Conservation (phyloP, 2,888 invertebrate genomes). For the Cynaeus angustus region DNA sequence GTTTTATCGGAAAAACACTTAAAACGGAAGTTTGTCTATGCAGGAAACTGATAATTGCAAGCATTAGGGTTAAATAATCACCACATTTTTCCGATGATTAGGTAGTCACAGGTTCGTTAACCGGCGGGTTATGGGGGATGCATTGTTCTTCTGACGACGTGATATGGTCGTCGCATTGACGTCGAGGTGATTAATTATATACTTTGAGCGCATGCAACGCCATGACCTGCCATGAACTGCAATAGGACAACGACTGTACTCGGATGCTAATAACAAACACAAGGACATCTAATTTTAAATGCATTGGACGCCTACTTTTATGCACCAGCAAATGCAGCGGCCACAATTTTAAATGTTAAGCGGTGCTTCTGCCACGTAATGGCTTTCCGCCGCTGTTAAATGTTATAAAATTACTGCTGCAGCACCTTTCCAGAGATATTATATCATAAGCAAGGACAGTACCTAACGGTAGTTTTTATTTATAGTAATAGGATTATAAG, state of each 20-base stretch:
- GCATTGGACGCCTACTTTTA: slow-evolving; percentile 49
- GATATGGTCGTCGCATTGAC: slow-evolving; percentile 35
- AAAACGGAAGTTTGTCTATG: slow-evolving; percentile 36
- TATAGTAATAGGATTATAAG: no score
- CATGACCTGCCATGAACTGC: slow-evolving; percentile 57
- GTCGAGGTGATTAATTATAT: slow-evolving; percentile 43
- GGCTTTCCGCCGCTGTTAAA: slow-evolving; percentile 14
- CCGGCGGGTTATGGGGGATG: slow-evolving; percentile 32
- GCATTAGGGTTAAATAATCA: slow-evolving; percentile 34
- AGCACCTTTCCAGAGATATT: no score
- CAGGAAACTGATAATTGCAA: slow-evolving; percentile 42
- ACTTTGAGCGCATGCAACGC: slow-evolving; percentile 33
- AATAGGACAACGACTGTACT: slow-evolving; percentile 56
- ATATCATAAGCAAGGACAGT: no score
- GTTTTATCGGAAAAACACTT: slow-evolving; percentile 33
- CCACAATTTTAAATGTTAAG: slow-evolving; percentile 40
- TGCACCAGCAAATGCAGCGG: slow-evolving; percentile 35
- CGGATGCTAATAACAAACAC: slow-evolving; percentile 57
- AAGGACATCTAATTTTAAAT: slow-evolving; percentile 61
- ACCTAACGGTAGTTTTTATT: no score
- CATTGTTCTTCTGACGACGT: slow-evolving; percentile 29
- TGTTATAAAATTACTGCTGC: no score
- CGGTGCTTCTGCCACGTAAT: slow-evolving; percentile 30
- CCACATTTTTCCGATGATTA: slow-evolving; percentile 34
- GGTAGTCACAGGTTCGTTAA: slow-evolving; percentile 38